Evolutionary conservation across 2,797 vertebrate species (phyloP).

Genomic region (Balearica regulorum): DNA sequence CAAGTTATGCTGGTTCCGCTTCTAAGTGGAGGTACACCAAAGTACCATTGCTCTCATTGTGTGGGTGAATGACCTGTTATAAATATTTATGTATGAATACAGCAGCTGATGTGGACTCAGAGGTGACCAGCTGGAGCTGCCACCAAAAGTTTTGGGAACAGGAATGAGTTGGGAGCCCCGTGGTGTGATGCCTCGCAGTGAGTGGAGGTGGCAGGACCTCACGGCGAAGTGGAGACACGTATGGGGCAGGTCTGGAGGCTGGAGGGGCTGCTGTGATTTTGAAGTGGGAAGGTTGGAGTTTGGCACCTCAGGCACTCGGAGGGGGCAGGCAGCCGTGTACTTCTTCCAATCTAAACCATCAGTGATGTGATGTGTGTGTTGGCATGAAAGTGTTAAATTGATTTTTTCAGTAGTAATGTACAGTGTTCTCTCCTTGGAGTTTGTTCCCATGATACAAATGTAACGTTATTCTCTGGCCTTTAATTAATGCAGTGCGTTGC

Average conservation of each 20-base stretch:
- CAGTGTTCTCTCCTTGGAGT: neutral
- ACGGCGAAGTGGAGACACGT: accelerated
- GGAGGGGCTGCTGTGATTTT: neutral
- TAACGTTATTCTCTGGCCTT: neutral
- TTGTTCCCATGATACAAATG: neutral
- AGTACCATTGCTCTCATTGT: accelerated
- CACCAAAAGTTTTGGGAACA: neutral
- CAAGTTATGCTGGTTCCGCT: neutral
- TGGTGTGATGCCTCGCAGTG: accelerated
- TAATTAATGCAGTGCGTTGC: neutral
- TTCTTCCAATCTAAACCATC: neutral
- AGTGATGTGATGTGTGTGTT: neutral
- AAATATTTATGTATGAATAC: neutral
- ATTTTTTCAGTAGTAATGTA: neutral
- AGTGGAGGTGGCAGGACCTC: neutral
- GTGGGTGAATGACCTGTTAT: neutral
- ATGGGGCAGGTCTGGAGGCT: neutral
- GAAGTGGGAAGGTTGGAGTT: neutral
- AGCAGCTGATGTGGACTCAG: neutral
- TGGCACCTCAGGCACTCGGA: neutral
- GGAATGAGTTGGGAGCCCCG: neutral
- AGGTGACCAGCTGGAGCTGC: neutral
- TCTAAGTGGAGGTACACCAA: neutral
- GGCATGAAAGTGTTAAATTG: neutral
- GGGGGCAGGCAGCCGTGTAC: neutral